Evolutionary conservation across 2,888 invertebrate species (phyloP).

Genomic region (Stratiomys singularior): DNA sequence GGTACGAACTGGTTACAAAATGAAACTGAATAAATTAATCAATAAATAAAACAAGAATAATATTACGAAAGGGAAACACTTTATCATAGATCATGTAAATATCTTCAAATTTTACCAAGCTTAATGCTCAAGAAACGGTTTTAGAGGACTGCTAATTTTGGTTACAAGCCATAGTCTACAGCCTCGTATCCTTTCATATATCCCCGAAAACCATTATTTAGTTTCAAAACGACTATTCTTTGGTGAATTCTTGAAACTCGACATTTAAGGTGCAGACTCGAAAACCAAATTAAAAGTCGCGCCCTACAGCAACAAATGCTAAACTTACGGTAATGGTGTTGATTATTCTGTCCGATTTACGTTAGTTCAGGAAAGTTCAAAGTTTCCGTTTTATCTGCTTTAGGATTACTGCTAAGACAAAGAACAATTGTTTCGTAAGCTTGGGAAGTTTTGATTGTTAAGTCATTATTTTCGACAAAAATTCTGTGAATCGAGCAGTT

Average conservation of each 20-base stretch:
- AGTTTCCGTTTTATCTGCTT: conserved; percentile 49
- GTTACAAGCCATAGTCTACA: background rate
- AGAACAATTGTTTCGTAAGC: background rate
- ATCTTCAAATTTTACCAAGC: too few species aligned
- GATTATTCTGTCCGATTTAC: conserved; percentile 52
- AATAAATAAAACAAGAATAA: too few species aligned
- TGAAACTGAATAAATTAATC: too few species aligned
- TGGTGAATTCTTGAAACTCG: conserved; percentile 12
- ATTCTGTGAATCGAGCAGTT: background rate
- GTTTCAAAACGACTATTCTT: background rate
- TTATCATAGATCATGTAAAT: too few species aligned
- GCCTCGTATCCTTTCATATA: conserved; percentile 3
- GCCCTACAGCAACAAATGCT: background rate
- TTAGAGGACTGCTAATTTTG: background rate
- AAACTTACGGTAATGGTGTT: conserved; percentile 46
- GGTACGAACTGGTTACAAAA: too few species aligned
- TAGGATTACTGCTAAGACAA: conserved; percentile 47
- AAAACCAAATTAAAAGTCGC: background rate
- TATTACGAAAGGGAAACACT: too few species aligned
- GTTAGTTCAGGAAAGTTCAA: conserved; percentile 49
- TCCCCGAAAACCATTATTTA: conserved; percentile 28
- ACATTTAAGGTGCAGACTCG: conserved; percentile 13
- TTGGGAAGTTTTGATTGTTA: conserved; percentile 8
- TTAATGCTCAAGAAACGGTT: too few species aligned
- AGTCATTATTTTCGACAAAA: conserved; percentile 11